A percentile compares a stretch with the other conserved stretches of the same genome.
These are phyloP conservation scores for Athalia cordata DNA, from an alignment of 2,888 invertebrate genomes.

Conservation along the genomic window DNA sequence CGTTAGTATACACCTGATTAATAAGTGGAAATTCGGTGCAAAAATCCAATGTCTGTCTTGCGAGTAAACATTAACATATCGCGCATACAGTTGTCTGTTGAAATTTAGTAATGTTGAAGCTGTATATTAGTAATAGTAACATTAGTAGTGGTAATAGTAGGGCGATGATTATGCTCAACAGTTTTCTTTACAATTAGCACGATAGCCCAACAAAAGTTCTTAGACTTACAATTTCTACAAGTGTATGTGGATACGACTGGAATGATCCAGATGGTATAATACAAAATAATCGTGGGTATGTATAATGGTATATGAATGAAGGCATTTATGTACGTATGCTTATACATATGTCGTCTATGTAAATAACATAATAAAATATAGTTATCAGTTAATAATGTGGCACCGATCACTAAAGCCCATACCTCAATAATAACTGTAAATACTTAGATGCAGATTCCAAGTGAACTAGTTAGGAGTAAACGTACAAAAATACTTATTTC, in stretches of 20 bases:
- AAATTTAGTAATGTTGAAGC: slow-evolving; percentile 38
- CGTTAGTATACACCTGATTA: slow-evolving; percentile 40
- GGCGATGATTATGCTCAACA: neutral
- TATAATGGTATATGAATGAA: neutral
- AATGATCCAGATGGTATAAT: slow-evolving; percentile 22
- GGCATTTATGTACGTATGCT: slow-evolving; percentile 12
- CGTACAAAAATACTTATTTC: slow-evolving; percentile 68
- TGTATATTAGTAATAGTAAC: slow-evolving; percentile 7
- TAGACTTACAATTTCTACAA: slow-evolving; percentile 30
- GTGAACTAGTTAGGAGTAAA: slow-evolving; percentile 67
- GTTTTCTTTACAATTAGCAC: slow-evolving; percentile 1
- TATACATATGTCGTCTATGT: neutral
- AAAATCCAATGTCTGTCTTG: slow-evolving; percentile 40
- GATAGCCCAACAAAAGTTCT: slow-evolving; percentile 19
- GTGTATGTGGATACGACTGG: neutral
- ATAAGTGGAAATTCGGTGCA: slow-evolving; percentile 36
- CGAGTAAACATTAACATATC: slow-evolving; percentile 45
- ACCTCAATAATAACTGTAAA: slow-evolving; percentile 69
- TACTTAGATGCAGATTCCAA: slow-evolving; percentile 56
- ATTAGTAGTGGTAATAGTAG: slow-evolving; percentile 2
- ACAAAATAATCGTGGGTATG: slow-evolving; percentile 37
- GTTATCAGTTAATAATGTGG: slow-evolving; percentile 47
- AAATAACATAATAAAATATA: slow-evolving; percentile 41
- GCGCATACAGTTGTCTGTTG: slow-evolving; percentile 36
- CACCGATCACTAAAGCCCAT: slow-evolving; percentile 64